phyloP scores from a whole-genome alignment of 2,888 invertebrate species.

The Uloborus plumipes region DNA sequence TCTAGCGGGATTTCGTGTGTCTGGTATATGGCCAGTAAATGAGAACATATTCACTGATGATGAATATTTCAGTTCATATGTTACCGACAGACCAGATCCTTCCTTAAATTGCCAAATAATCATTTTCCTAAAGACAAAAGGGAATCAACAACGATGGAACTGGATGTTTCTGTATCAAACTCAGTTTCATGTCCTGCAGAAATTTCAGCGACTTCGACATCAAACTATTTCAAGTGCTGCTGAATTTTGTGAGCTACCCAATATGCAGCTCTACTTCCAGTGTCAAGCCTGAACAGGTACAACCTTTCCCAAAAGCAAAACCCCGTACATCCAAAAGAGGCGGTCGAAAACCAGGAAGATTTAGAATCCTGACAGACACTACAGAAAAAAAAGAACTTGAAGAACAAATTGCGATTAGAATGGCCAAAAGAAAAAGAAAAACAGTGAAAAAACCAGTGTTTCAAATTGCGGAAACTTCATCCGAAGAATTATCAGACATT shows the following conservation, averaged over 20 bases:
- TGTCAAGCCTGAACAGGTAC: conserved; percentile 26
- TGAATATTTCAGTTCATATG: conserved; percentile 23
- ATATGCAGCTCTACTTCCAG: conserved; percentile 9
- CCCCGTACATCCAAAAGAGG: conserved; percentile 19
- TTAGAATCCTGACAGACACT: conserved; percentile 28
- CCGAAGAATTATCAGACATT: too few relatives aligned
- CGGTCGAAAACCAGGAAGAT: conserved; percentile 26
- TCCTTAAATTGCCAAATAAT: conserved; percentile 3
- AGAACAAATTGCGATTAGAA: conserved; percentile 18
- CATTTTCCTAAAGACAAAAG: neutral
- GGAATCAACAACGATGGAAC: conserved; percentile 1
- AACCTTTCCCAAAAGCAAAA: conserved; percentile 30
- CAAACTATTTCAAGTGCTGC: conserved; percentile 11
- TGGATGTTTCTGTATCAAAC: conserved; percentile 4
- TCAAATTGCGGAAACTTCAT: neutral
- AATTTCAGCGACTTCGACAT: conserved; percentile 1
- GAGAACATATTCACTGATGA: conserved; percentile 41
- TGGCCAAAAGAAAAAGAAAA: conserved; percentile 23
- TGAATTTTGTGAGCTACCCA: conserved; percentile 3
- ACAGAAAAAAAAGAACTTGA: conserved; percentile 26
- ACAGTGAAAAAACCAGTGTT: neutral
- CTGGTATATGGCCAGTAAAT: conserved; percentile 33
- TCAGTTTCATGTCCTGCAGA: conserved; percentile 10
- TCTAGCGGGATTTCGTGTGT: conserved; percentile 20
- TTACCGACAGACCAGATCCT: conserved; percentile 12